Percentiles rank a stretch among this genome's conserved stretches.
Evolutionary conservation across 1,140 invertebrate genomes (phyloP).

Genomic region (Aricia agestis): DNA sequence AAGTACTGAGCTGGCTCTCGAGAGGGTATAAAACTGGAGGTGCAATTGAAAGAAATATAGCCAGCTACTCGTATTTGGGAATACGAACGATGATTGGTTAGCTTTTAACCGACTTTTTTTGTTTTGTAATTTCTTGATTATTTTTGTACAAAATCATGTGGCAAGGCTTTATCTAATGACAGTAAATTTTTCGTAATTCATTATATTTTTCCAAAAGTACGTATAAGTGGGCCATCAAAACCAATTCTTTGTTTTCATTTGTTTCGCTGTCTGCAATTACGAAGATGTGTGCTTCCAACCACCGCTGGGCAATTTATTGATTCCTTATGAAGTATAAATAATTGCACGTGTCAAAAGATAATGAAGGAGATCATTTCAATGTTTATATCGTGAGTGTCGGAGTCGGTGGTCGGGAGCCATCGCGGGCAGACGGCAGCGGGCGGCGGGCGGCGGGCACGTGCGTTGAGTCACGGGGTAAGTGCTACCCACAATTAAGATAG

Average conservation of each 20-base stretch:
- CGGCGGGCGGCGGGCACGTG: constrained; percentile 38
- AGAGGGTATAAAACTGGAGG: constrained; percentile 1
- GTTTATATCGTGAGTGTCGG: neutral
- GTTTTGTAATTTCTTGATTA: no score
- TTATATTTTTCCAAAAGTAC: no score
- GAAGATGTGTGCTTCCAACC: neutral
- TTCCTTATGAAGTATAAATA: constrained; percentile 6
- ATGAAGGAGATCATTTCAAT: constrained; percentile 5
- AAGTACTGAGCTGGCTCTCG: constrained; percentile 20
- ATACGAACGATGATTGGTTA: no score
- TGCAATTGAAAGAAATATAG: neutral
- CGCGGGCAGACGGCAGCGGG: no score
- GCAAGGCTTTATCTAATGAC: no score
- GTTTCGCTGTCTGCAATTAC: neutral
- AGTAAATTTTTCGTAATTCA: no score
- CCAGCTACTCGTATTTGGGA: neutral
- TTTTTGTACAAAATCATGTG: no score
- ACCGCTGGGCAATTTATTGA: neutral
- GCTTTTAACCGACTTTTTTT: no score
- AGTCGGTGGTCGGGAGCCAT: neutral
- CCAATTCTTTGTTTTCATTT: neutral
- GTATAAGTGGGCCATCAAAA: neutral
- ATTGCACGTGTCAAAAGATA: constrained; percentile 17
- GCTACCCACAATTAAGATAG: constrained; percentile 70
- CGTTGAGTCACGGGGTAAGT: constrained; percentile 66